Percentiles rank a stretch among this genome's conserved stretches.
Conservation (phyloP, 2,888 invertebrate species). For the Elmis aenea region DNA sequence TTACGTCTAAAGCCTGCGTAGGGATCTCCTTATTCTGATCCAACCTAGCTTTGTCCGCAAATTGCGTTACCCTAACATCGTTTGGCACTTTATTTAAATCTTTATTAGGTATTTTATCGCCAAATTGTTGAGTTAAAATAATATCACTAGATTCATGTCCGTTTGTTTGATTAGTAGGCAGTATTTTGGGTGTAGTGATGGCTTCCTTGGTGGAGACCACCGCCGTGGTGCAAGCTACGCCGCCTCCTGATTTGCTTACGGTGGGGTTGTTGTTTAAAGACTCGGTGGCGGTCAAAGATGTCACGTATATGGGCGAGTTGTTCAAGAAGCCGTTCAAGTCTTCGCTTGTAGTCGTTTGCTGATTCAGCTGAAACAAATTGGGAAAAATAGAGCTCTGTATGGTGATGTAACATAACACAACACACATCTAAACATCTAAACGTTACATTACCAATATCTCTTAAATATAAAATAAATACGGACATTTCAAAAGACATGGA, state of each 20-base stretch:
- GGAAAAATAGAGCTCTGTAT: too few relatives aligned
- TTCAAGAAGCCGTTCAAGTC: constrained; percentile 79
- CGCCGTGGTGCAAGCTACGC: constrained; percentile 43
- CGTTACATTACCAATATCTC: too few relatives aligned
- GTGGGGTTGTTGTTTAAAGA: constrained; percentile 51
- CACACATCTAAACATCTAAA: too few relatives aligned
- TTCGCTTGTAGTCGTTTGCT: constrained; percentile 51
- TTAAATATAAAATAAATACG: too few relatives aligned
- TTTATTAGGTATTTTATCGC: constrained; percentile 18
- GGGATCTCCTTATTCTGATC: constrained; percentile 26
- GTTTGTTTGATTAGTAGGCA: constrained; percentile 31
- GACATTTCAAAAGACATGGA: too few relatives aligned
- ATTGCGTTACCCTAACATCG: constrained; percentile 32
- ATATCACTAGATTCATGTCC: constrained; percentile 33
- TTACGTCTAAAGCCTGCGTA: constrained; percentile 43
- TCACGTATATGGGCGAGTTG: constrained; percentile 78
- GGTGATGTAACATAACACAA: too few relatives aligned
- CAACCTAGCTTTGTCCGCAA: constrained; percentile 12
- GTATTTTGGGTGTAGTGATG: constrained; percentile 32
- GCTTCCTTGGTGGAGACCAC: constrained; percentile 45
- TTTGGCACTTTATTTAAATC: constrained; percentile 34
- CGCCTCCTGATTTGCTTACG: constrained; percentile 40
- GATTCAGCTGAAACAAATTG: constrained; percentile 59
- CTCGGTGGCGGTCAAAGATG: constrained; percentile 60
- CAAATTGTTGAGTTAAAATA: constrained; percentile 33